Percentiles rank a stretch among this genome's conserved stretches.
Evolutionary conservation across 1,140 invertebrate species (phyloP).

Genomic region (Papilio xuthus): DNA sequence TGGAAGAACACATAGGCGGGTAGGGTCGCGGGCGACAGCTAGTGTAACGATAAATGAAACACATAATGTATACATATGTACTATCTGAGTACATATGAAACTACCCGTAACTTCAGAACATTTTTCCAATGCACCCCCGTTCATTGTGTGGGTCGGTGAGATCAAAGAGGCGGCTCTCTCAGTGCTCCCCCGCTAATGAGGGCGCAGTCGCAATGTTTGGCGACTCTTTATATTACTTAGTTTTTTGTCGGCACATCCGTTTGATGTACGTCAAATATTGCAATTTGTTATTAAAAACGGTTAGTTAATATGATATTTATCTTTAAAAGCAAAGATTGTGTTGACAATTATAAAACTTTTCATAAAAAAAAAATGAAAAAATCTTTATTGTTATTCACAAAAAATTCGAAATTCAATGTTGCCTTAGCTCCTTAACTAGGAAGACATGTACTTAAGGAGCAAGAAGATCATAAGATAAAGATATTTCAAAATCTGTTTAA

Average conservation of each 20-base stretch:
- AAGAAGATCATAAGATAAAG: no score
- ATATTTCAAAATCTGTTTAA: no score
- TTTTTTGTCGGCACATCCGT: slow-evolving; percentile 22
- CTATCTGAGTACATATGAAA: not conserved
- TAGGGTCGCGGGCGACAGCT: no score
- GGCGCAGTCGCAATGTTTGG: slow-evolving; percentile 21
- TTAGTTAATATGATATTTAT: slow-evolving; percentile 1
- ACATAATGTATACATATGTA: not conserved
- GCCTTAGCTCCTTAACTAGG: no score
- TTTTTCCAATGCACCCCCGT: slow-evolving; percentile 8
- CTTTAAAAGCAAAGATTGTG: not conserved
- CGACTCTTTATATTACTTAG: slow-evolving; percentile 17
- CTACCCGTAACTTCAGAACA: not conserved
- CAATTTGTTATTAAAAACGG: slow-evolving; percentile 3
- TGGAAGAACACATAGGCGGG: no score
- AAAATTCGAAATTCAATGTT: no score
- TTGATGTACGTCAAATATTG: not conserved
- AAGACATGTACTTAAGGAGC: no score
- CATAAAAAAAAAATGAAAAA: no score
- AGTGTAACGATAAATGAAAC: not conserved
- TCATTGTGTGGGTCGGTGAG: slow-evolving; percentile 25
- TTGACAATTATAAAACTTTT: not conserved
- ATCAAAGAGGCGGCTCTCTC: slow-evolving; percentile 29
- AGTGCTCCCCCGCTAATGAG: slow-evolving; percentile 38
- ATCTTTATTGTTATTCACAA: no score